These are phyloP conservation scores for Limnodromus scolopaceus DNA, from an alignment of 2,797 vertebrate species.

Conservation along the genomic window DNA sequence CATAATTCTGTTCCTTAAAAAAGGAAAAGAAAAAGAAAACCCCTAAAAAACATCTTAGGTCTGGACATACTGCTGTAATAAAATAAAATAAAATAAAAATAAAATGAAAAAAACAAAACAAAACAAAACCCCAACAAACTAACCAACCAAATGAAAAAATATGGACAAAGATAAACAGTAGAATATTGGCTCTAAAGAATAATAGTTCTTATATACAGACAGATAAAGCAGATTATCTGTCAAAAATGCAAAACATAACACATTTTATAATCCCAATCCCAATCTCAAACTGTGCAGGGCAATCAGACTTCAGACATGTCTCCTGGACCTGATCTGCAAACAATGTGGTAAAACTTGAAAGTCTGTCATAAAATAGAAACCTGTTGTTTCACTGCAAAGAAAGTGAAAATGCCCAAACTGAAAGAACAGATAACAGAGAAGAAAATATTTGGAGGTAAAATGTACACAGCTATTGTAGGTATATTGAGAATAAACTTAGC, in stretches of 20 bases:
- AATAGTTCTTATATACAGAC: background rate
- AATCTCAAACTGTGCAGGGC: background rate
- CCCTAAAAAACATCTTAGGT: rapidly evolving
- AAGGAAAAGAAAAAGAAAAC: background rate
- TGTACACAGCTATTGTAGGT: background rate
- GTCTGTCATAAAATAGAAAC: background rate
- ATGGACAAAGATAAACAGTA: background rate
- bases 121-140: background rate
- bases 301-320: background rate
- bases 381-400: background rate
- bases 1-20: background rate
- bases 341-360: background rate
- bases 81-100: background rate
- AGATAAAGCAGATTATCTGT: background rate
- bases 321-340: background rate
- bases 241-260: background rate
- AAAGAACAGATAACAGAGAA: background rate
- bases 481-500: background rate
- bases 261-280: background rate
- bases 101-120: background rate
- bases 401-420: background rate
- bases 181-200: background rate
- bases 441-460: background rate
- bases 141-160: background rate
- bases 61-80: background rate